Evolutionary conservation across 2,113 vertebrate species (phyloP).

Genomic region (Odobenus rosmarus): DNA sequence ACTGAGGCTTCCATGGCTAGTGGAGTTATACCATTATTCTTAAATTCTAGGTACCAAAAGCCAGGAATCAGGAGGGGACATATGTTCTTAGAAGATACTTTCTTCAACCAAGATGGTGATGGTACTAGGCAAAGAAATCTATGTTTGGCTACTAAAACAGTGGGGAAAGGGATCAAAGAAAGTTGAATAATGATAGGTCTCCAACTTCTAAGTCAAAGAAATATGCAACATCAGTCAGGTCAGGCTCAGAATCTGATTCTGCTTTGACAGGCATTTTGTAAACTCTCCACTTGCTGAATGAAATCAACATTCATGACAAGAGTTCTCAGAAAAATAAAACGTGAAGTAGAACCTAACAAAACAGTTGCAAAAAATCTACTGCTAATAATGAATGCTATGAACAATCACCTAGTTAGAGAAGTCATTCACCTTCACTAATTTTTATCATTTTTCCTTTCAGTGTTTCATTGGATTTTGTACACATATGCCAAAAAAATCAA

Average conservation of each 20-base stretch:
- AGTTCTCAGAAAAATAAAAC: background rate
- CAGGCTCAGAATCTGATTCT: background rate
- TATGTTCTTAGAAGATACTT: background rate
- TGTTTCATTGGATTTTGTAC: slow-evolving; percentile 62
- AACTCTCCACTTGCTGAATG: background rate
- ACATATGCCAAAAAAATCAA: slow-evolving; percentile 53
- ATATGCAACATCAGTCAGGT: background rate
- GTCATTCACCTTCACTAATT: slow-evolving; percentile 63
- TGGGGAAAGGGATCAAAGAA: background rate
- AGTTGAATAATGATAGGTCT: background rate
- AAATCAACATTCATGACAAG: background rate
- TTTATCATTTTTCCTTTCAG: slow-evolving; percentile 56
- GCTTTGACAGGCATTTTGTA: background rate
- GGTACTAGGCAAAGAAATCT: background rate
- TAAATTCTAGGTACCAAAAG: background rate
- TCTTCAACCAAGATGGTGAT: background rate
- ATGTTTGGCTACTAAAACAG: background rate
- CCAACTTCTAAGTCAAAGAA: slow-evolving; percentile 17
- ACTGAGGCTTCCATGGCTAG: background rate
- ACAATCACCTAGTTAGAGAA: slow-evolving; percentile 43
- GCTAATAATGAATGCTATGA: background rate
- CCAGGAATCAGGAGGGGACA: background rate
- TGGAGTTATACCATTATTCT: background rate
- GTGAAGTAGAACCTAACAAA: background rate
- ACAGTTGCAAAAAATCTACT: slow-evolving; percentile 13